Base-by-base conservation (phyloP, 35 echinoderm and acorn worm species). In the Heliocidaris erythrogramma region DNA sequence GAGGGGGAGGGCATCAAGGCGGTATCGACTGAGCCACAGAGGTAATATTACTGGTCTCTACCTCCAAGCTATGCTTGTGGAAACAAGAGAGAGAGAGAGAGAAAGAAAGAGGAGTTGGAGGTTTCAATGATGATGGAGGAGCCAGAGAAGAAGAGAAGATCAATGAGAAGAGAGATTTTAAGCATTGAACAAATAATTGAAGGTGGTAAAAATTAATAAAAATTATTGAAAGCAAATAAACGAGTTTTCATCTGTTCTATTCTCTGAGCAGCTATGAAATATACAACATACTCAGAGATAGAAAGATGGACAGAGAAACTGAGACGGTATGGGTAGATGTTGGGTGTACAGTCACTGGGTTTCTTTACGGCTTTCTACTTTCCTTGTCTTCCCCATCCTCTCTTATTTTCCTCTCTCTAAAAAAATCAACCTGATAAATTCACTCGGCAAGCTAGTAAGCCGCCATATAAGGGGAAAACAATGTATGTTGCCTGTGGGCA, bases 401-500 rank as follows among this genome's bases (percentile, higher is more conserved):
- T 78, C 27, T 18, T n/a, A 78, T 78, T 78, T 78, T 78, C 65
- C 65, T 78, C 65, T 78, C 6, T 78, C 2, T 78, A 78, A 42
- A 42, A 69, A 78, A 27, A n/a, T 78, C 65, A 78, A 27, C 17
- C 65, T 78, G 65, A n/a, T 78, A 78, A 78, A 78, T 78, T 78
- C 65, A 78, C 18, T 78, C 65, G 65, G 65, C 65, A 78, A 78
- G 65, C 65, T 78, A 27, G 27, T 78, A 78, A 78, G 65, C 65
- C 65, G 65, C 18, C 65, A 78, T 78, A 78, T 78, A 78, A 32
- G 87, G 32, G 7, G 31, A 89, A 89, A 89, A 89, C 87, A 89
- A 89, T 47, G 47, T n/a, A 78, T 78, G 31, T 24, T 89, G 47
- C 87, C 87, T 48, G 4, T 89, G 87, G 87, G 87, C 87, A 89